Evolutionary conservation across 1,140 invertebrate species (phyloP).

Genomic region (Luehdorfia chinensis): DNA sequence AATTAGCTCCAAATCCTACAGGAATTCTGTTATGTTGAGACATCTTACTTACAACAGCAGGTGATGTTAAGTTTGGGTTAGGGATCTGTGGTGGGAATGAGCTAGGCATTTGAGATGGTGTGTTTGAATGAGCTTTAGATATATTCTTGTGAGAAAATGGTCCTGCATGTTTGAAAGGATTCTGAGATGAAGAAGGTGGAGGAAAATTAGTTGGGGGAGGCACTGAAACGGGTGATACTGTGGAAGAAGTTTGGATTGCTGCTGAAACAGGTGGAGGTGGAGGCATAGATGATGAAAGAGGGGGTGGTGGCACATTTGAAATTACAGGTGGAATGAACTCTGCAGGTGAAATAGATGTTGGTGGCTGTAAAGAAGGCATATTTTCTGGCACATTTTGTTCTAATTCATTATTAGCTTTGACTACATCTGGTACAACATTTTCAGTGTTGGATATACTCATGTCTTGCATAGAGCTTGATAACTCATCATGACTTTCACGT

Average conservation of each 20-base stretch:
- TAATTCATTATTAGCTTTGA: constrained; percentile 12
- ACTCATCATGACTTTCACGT: constrained; percentile 42
- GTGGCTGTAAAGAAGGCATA: constrained; percentile 15
- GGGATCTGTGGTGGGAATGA: constrained; percentile 35
- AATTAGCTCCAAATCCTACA: constrained; percentile 69
- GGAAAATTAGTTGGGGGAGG: constrained; percentile 40
- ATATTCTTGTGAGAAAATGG: constrained; percentile 61
- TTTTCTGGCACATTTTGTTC: constrained; percentile 12
- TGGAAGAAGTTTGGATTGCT: constrained; percentile 1
- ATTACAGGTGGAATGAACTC: constrained; percentile 19
- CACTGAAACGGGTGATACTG: constrained; percentile 9
- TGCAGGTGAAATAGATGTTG: constrained; percentile 22
- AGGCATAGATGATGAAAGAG: constrained; percentile 26
- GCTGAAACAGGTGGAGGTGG: constrained; percentile 27
- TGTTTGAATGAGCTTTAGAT: constrained; percentile 33
- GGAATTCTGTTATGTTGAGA: constrained; percentile 45
- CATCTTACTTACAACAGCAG: constrained; percentile 47
- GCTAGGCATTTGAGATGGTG: constrained; percentile 31
- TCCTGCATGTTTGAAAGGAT: constrained; percentile 63
- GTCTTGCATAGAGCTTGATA: constrained; percentile 47
- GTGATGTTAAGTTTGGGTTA: constrained; percentile 38
- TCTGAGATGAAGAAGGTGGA: constrained; percentile 38
- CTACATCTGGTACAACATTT: constrained; percentile 16
- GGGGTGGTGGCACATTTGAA: not conserved
- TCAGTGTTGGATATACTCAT: constrained; percentile 56